These are phyloP conservation scores for Invenusta paracnida DNA, from an alignment of 2,888 invertebrate genomes.

Conservation along the genomic window DNA sequence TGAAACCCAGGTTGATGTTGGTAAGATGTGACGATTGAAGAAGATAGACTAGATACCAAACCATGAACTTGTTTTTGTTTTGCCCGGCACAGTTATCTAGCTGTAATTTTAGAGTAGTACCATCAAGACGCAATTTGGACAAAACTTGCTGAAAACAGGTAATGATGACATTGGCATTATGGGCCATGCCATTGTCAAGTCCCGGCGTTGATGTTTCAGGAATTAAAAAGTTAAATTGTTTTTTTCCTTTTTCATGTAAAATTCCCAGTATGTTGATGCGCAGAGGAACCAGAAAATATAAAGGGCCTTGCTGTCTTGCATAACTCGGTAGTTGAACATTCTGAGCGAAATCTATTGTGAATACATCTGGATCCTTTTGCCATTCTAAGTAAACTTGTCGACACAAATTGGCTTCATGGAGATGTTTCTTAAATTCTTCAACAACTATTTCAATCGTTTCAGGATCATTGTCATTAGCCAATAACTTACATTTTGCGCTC, in stretches of 20 bases:
- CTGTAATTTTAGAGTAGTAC: slow-evolving; percentile 14
- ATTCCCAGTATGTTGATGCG: not conserved
- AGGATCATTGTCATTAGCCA: not conserved
- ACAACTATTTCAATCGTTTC: not conserved
- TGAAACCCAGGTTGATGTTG: not conserved
- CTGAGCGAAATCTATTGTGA: not conserved
- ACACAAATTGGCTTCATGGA: not conserved
- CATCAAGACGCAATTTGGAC: slow-evolving; percentile 12
- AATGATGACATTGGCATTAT: slow-evolving; percentile 4
- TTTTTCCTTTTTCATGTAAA: not conserved
- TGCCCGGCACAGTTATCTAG: not conserved
- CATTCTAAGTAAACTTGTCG: not conserved
- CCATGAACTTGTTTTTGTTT: not conserved
- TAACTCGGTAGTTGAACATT: not conserved
- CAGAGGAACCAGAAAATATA: slow-evolving; percentile 16
- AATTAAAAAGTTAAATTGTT: slow-evolving; percentile 22
- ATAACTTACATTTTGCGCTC: slow-evolving; percentile 1
- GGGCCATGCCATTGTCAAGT: not conserved
- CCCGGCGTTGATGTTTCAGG: not conserved
- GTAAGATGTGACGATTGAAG: not conserved
- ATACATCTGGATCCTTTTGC: slow-evolving; percentile 3
- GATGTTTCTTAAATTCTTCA: slow-evolving; percentile 1
- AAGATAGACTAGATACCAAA: slow-evolving; percentile 7
- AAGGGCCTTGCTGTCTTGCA: slow-evolving; percentile 5
- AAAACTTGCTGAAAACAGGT: slow-evolving; percentile 3